These are phyloP conservation scores for Periplaneta americana DNA, from an alignment of 1,140 invertebrate genomes.

Conservation along the genomic window DNA sequence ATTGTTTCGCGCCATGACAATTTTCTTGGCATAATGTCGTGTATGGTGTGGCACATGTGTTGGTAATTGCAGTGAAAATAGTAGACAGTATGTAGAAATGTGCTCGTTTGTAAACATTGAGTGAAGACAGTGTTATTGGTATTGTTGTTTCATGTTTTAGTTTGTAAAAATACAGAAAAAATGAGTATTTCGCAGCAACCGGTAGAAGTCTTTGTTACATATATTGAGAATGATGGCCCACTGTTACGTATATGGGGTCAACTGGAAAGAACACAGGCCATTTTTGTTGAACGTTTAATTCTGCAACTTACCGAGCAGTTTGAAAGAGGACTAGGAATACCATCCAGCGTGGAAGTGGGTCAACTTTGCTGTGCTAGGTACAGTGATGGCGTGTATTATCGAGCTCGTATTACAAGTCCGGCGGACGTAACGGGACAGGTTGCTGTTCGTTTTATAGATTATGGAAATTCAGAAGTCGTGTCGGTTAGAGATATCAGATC, in stretches of 20 bases:
- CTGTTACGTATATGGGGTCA: conserved; percentile 64
- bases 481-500: conserved; percentile 46
- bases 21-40: no score
- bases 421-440: conserved; percentile 39
- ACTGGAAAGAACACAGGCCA: conserved; percentile 44
- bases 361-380: conserved; percentile 57
- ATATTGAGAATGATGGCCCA: conserved; percentile 55
- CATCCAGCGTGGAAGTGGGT: conserved; percentile 39
- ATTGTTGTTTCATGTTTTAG: not conserved
- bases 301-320: conserved; percentile 18
- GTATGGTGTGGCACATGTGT: no score
- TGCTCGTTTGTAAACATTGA: no score
- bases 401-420: conserved; percentile 48
- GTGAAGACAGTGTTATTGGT: no score
- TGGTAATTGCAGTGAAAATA: no score
- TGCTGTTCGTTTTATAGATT: conserved; percentile 62
- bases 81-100: no score
- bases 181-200: not conserved
- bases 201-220: conserved; percentile 46
- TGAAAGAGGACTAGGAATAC: conserved; percentile 37
- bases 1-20: no score
- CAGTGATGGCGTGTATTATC: conserved; percentile 54
- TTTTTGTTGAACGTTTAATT: conserved; percentile 49
- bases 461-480: conserved; percentile 56
- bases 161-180: not conserved